Base-by-base conservation (phyloP, 2,888 invertebrate species). In the Xanthia togata region DNA sequence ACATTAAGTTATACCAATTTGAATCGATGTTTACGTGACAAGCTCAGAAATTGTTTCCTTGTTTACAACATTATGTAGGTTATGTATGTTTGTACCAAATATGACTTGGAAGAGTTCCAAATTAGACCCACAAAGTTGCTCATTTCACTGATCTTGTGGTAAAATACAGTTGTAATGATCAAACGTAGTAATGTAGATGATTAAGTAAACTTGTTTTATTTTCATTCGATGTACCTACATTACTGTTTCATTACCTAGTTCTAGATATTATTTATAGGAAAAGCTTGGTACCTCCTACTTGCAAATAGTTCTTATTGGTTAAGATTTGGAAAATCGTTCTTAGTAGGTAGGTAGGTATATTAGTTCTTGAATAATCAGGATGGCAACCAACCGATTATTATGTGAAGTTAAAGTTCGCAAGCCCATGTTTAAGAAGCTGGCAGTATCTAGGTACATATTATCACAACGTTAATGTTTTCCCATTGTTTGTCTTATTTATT, bases 71-170 rank as follows among this genome's bases (percentile, higher is more conserved):
- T 82, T 74, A 84, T 78, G 72, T 88, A 75, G 80, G 78, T 87
- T 81, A 85, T 70, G 64, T 72, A 82, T 76, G 74, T 74, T 78
- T 67, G 73, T 82, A 79, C 65, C 76, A 55, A 73, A 80, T 69
- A 75, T 73, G 78, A 73, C 81, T 91, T 91, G 90, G 91, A 90
- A 73, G 82, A 73, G 71, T 70, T 89, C 90, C 91, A 91, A 91
- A 86, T 87, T 80, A 82, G 76, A 87, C 69, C 71, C 78, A 90
- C 88, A 89, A 89, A 85, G 85, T 89, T 57, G 69, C 38, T 70
- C 69, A 78, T 75, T 84, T 82, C 65, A 73, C 79, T 86, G 75
- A 77, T 84, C 31, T 74, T 73, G 72, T 59, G 70, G 70, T 77
- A 74, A 78, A 72, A 67, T 63, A 80, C 60, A 70, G 76, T 76